Percentiles rank a stretch among this genome's conserved stretches.
Evolutionary conservation across 2,797 vertebrate genomes (phyloP).

Genomic region (Pipistrellus kuhlii): DNA sequence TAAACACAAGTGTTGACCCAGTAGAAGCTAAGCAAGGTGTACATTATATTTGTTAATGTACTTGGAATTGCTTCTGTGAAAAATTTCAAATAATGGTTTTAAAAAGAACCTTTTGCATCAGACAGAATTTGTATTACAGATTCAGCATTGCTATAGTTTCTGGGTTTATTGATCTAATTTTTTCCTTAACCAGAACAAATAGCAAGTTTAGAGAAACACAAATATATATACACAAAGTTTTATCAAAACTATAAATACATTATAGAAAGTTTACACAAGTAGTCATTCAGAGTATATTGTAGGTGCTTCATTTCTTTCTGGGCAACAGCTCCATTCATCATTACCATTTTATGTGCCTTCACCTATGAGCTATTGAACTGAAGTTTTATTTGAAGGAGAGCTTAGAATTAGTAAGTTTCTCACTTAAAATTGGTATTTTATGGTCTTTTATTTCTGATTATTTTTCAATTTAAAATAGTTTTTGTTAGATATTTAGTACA

Average conservation of each 20-base stretch:
- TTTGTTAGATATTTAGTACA: conserved; percentile 22
- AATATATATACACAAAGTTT: conserved; percentile 24
- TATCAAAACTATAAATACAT: conserved; percentile 44
- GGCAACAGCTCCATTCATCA: conserved; percentile 42
- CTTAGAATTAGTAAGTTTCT: conserved; percentile 60
- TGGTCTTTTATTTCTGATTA: not conserved
- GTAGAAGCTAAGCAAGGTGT: conserved; percentile 44
- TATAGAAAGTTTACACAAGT: conserved; percentile 36
- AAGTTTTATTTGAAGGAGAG: conserved; percentile 62
- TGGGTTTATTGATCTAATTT: conserved; percentile 55
- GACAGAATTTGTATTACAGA: conserved; percentile 11
- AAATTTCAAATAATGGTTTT: conserved; percentile 51
- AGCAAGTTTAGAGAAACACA: conserved; percentile 28
- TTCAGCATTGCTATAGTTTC: conserved; percentile 18
- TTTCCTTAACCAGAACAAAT: conserved; percentile 34
- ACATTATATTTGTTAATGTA: conserved; percentile 14
- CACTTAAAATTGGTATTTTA: conserved; percentile 36
- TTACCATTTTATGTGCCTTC: conserved; percentile 56
- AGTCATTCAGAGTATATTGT: conserved; percentile 52
- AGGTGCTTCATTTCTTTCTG: conserved; percentile 48
- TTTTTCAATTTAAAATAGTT: conserved; percentile 25
- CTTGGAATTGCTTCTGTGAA: conserved; percentile 53
- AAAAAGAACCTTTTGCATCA: not conserved
- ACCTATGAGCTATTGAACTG: conserved; percentile 39
- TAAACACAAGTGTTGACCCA: conserved; percentile 49